Conservation (phyloP, 2,113 vertebrate genomes). For the Ageneiosus marmoratus region DNA sequence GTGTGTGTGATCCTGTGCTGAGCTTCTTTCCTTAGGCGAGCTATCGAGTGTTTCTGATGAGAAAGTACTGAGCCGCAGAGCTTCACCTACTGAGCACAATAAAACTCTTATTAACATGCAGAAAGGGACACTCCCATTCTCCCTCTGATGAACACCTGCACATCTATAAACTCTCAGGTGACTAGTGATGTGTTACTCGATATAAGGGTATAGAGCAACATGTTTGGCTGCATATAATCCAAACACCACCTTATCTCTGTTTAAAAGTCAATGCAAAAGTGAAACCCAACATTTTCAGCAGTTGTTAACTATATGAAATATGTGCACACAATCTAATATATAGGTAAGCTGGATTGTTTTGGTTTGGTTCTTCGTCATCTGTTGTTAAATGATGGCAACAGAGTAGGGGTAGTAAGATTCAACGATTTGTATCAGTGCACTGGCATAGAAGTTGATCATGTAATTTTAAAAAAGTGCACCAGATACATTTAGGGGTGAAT, state of each 20-base stretch:
- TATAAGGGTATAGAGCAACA: constrained; percentile 24
- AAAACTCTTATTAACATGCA: constrained; percentile 45
- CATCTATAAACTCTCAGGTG: constrained; percentile 14
- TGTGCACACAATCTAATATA: constrained; percentile 11
- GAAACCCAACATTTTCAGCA: constrained; percentile 10
- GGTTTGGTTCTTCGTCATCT: constrained; percentile 7
- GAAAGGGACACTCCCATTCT: constrained; percentile 4
- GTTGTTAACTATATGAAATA: constrained; percentile 8
- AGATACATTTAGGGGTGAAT: no score
- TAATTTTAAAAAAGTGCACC: no score
- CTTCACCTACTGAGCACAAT: constrained; percentile 49
- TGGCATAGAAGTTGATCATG: constrained; percentile 48
- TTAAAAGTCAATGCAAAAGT: constrained; percentile 39
- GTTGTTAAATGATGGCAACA: constrained; percentile 29
- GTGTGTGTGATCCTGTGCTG: constrained; percentile 6
- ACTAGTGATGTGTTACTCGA: constrained; percentile 41
- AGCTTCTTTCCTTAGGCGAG: constrained; percentile 30
- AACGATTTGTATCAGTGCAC: neutral
- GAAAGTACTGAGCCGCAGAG: constrained; percentile 42
- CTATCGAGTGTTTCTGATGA: constrained; percentile 36
- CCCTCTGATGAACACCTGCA: constrained; percentile 22
- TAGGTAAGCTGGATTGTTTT: constrained; percentile 4
- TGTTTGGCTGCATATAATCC: constrained; percentile 26
- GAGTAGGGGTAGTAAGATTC: no score
- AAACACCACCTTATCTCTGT: constrained; percentile 19